A percentile compares a stretch with the other conserved stretches of the same genome.
These are phyloP conservation scores for Sebastes minor DNA, from an alignment of 2,797 vertebrate genomes.

Conservation along the genomic window DNA sequence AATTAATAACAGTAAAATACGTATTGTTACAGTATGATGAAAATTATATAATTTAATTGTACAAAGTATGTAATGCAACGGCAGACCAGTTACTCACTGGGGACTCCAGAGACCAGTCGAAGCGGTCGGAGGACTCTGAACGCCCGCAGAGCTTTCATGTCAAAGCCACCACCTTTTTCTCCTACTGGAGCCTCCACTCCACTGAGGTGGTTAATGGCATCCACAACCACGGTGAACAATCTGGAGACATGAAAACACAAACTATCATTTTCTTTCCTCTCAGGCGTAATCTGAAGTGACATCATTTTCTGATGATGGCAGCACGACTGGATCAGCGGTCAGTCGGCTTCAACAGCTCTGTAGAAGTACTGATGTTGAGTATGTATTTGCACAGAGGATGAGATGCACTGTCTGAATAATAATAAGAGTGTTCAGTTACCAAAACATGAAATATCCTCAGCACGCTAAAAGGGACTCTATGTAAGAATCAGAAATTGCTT, in stretches of 20 bases:
- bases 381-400: too few relatives aligned
- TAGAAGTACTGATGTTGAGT: too few relatives aligned
- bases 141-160: slow-evolving; percentile 93
- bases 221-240: slow-evolving; percentile 88
- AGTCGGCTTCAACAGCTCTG: background rate
- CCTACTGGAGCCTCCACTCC: slow-evolving; percentile 83
- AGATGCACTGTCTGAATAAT: too few relatives aligned
- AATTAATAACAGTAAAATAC: background rate
- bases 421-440: background rate
- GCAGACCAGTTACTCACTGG: slow-evolving; percentile 81
- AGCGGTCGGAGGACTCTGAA: slow-evolving; percentile 93
- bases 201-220: slow-evolving; percentile 89
- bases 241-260: slow-evolving; percentile 60
- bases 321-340: background rate
- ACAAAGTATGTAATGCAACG: background rate
- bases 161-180: slow-evolving; percentile 90
- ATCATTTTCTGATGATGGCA: background rate
- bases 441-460: background rate
- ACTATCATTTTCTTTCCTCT: background rate
- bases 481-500: too few relatives aligned
- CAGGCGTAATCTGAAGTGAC: background rate
- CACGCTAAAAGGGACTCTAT: background rate
- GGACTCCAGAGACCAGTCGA: slow-evolving; percentile 93
- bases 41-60: background rate
- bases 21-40: background rate